Conservation (phyloP, 2,797 vertebrate genomes). For the Stomatorhinus walkeri region DNA sequence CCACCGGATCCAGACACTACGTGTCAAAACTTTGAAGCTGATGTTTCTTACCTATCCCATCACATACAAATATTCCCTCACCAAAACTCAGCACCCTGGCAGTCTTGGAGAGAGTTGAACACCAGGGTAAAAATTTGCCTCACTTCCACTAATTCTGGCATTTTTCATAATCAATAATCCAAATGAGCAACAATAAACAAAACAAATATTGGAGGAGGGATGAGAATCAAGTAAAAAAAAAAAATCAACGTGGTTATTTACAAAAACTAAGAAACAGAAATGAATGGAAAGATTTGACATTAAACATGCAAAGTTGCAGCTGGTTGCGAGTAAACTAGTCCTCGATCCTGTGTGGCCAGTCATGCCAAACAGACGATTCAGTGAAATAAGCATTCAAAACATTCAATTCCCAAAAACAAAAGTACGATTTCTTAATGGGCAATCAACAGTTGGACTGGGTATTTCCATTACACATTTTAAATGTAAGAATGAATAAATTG, state of each 20-base stretch:
- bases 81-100: not conserved
- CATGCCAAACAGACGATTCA: slow-evolving; percentile 4
- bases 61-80: not conserved
- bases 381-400: not conserved
- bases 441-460: not conserved
- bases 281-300: slow-evolving; percentile 29
- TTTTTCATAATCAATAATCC: not conserved
- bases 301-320: slow-evolving; percentile 37
- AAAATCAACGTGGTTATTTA: not conserved
- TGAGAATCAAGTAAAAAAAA: not conserved
- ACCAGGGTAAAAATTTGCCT: not conserved
- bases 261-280: not conserved
- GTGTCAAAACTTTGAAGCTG: not conserved
- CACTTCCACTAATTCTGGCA: not conserved
- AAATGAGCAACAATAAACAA: not conserved
- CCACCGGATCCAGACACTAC: not conserved
- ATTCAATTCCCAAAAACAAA: not conserved
- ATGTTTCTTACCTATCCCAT: not conserved
- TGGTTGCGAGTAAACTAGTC: slow-evolving; percentile 31
- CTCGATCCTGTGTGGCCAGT: not conserved
- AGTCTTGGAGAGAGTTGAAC: not conserved
- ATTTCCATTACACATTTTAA: not conserved
- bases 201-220: slow-evolving; percentile 5
- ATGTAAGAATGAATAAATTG: not conserved
- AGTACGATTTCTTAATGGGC: not conserved